Conservation (phyloP, 1,140 invertebrate species). For the Meloidogyne hapla region DNA sequence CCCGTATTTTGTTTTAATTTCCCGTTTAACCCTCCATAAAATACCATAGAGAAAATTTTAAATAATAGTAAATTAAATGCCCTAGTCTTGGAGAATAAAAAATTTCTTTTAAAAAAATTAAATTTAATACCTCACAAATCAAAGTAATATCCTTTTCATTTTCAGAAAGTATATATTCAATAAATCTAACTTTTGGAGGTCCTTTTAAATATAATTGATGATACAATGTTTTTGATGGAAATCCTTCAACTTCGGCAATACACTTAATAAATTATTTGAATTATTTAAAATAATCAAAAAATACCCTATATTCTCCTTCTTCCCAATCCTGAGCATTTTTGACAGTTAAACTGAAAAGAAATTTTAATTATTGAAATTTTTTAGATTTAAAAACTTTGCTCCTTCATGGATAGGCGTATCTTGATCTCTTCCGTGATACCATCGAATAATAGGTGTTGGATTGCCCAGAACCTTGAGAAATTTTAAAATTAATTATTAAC, state of each 20-base stretch:
- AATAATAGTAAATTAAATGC: no score
- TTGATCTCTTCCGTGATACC: slow-evolving; percentile 38
- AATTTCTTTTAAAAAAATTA: no score
- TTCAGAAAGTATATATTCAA: slow-evolving; percentile 12
- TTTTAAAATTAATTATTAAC: neutral
- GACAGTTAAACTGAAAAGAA: slow-evolving; percentile 49
- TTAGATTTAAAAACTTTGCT: neutral
- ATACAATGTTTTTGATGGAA: slow-evolving; percentile 38
- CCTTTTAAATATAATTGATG: slow-evolving; percentile 55
- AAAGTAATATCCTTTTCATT: slow-evolving; percentile 3
- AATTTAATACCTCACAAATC: slow-evolving; percentile 19
- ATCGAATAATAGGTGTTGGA: slow-evolving; percentile 52
- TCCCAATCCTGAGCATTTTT: slow-evolving; percentile 53
- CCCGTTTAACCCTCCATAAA: no score
- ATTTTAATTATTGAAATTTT: neutral
- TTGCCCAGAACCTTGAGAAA: slow-evolving; percentile 46
- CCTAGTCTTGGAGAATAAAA: no score
- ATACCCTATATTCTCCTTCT: slow-evolving; percentile 52
- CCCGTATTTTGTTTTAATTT: no score
- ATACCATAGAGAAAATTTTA: no score
- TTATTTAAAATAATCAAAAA: neutral
- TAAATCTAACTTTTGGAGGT: slow-evolving; percentile 23
- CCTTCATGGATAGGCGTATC: slow-evolving; percentile 45
- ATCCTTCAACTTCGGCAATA: slow-evolving; percentile 40
- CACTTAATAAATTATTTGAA: slow-evolving; percentile 22